Conservation (phyloP, 2,113 vertebrate species). For the Cygnus buccinator region DNA sequence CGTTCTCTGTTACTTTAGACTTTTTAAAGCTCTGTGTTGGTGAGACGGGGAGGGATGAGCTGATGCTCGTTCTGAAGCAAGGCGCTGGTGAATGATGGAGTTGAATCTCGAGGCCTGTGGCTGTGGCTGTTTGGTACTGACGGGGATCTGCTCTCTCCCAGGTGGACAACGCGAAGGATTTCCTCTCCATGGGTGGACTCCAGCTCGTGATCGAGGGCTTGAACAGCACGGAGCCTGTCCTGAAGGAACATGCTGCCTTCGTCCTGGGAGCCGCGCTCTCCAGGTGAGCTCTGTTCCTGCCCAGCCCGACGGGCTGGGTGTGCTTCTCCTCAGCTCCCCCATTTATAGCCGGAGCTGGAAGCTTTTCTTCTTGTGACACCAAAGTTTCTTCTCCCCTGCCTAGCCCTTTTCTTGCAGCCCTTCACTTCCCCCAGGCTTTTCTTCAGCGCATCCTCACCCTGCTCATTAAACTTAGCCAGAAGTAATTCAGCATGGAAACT, state of each 20-base stretch:
- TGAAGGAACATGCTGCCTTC: slow-evolving; percentile 89
- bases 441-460: background rate
- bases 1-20: accelerated
- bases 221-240: slow-evolving; percentile 83
- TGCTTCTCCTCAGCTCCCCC: background rate
- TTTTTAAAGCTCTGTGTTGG: background rate
- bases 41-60: background rate
- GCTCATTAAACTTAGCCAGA: background rate
- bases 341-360: background rate
- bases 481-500: background rate
- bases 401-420: background rate
- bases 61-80: background rate
- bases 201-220: slow-evolving; percentile 83
- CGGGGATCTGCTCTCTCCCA: slow-evolving; percentile 57
- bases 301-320: background rate
- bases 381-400: background rate
- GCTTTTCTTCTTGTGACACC: background rate
- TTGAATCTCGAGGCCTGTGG: background rate
- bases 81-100: background rate
- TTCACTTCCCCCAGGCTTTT: background rate
- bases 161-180: slow-evolving; percentile 93
- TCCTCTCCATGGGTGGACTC: slow-evolving; percentile 89
- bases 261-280: slow-evolving; percentile 91
- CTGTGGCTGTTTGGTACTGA: background rate
- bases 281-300: slow-evolving; percentile 75